Base-by-base conservation (phyloP, 2,797 vertebrate species). In the Chrosomus eos region DNA sequence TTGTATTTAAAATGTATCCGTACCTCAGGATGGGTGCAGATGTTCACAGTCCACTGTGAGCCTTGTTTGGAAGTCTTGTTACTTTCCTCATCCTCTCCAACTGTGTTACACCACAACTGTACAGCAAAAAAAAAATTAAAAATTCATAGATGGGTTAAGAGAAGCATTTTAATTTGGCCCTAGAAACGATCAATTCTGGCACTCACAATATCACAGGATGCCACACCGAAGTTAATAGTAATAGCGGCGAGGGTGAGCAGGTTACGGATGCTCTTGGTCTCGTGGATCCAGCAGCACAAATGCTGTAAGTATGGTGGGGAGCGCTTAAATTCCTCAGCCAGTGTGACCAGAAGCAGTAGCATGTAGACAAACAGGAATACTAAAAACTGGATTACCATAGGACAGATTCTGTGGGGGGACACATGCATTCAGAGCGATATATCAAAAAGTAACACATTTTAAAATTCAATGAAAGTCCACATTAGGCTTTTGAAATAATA, bases 241-340 rank as follows among this genome's bases (percentile, higher is more conserved):
- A 90, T 88, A 85, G 92, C 93, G 1, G 88, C 84, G 74, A 94
- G 90, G 16, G 87, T 94, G 68, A 94, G 88, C 87, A 92, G 74
- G 4, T 91, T 92, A n/a, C 92, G 90, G 11, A 85, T 88, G 0
- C 38, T 72, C 77, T 93, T 93, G 62, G 88, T 93, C 79, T 94
- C 92, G 1, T 94, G 92, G 67, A 94, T 83, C 93, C 92, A 92
- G 81, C 93, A 94, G 76, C 93, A 92, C 73, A 93, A 86, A 0
- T 90, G 76, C 87, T 93, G 93, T 13, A 94, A 84, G 11, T 87
- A 87, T 66, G 90, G 53, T 19, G 92, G 92, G 55, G 90, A 92
- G 31, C 2, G 26, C 87, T 93, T 92, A 87, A 94, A 92, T 85
- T 93, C 93, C 84, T 94, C 92, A 62, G 92, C 92, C 86, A 94